A percentile compares a stretch with the other conserved stretches of the same genome.
These are phyloP conservation scores for Drosophila kuntzei DNA, from an alignment of 2,888 invertebrate genomes.

Conservation along the genomic window DNA sequence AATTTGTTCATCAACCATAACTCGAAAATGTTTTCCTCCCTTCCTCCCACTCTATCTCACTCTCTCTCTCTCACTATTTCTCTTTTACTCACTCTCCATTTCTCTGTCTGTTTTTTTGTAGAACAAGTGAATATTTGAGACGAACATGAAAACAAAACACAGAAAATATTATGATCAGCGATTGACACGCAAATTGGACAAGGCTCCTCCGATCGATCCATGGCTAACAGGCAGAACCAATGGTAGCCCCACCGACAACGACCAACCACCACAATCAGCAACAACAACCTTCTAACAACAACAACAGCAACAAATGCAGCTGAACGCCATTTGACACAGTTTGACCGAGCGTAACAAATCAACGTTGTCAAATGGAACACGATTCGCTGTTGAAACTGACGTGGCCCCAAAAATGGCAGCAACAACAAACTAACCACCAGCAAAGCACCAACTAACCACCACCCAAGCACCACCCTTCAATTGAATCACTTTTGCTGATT, in stretches of 20 bases:
- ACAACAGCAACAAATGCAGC: conserved; percentile 63
- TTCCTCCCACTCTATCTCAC: too few relatives aligned
- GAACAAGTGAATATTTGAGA: conserved; percentile 9
- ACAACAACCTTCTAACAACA: conserved; percentile 21
- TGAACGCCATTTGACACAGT: conserved; percentile 77
- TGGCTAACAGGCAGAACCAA: conserved; percentile 64
- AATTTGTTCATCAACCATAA: neutral
- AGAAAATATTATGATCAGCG: conserved; percentile 27
- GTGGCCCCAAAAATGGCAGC: conserved; percentile 47
- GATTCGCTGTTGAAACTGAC: conserved; percentile 45
- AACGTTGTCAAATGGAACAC: conserved; percentile 64
- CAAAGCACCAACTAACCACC: neutral
- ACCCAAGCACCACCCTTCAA: neutral
- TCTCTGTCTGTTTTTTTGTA: conserved; percentile 3
- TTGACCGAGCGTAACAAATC: conserved; percentile 77
- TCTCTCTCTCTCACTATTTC: neutral
- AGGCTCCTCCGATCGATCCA: conserved; percentile 48
- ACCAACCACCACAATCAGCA: neutral
- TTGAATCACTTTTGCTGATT: neutral
- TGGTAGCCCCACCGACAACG: conserved; percentile 15
- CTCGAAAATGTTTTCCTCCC: neutral
- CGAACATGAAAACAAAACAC: conserved; percentile 12
- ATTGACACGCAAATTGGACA: conserved; percentile 60
- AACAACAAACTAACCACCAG: conserved; percentile 34
- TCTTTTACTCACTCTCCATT: neutral